These are phyloP conservation scores for Nautilus pompilius DNA, from an alignment of 1,140 invertebrate genomes.

Conservation along the genomic window DNA sequence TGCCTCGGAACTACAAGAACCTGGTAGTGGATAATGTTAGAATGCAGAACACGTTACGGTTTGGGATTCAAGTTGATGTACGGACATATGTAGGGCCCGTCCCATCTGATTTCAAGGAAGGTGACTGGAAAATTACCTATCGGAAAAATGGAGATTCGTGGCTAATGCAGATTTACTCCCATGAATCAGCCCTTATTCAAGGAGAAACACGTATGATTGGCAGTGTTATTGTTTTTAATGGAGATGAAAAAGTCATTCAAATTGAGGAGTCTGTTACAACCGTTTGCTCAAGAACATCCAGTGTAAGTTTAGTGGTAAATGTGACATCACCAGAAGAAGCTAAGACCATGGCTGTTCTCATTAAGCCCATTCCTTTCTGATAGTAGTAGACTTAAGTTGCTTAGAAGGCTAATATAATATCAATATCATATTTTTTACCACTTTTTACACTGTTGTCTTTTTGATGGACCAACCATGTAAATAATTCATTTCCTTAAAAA, in stretches of 20 bases:
- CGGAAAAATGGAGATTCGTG: constrained; percentile 46
- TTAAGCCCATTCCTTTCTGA: constrained; percentile 49
- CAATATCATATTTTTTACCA: too few relatives aligned
- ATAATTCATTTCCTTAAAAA: too few relatives aligned
- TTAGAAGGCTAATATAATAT: too few relatives aligned
- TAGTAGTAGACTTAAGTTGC: too few relatives aligned
- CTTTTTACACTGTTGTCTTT: too few relatives aligned
- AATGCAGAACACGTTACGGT: constrained; percentile 52
- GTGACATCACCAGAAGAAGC: constrained; percentile 33
- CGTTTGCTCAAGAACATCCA: constrained; percentile 38
- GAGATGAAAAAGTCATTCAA: constrained; percentile 48
- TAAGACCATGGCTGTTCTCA: constrained; percentile 46
- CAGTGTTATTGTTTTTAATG: constrained; percentile 43
- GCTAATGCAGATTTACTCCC: constrained; percentile 48
- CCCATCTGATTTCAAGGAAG: constrained; percentile 39
- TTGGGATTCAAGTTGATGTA: constrained; percentile 54
- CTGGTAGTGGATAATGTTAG: constrained; percentile 48
- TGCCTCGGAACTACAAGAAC: constrained; percentile 50
- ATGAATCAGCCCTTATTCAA: constrained; percentile 47
- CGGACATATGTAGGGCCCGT: constrained; percentile 49
- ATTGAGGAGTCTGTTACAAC: constrained; percentile 41
- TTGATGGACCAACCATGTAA: too few relatives aligned
- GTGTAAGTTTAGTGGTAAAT: constrained; percentile 39
- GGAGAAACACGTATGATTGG: constrained; percentile 46
- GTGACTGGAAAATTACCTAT: constrained; percentile 55